Evolutionary conservation across 2,888 invertebrate genomes (phyloP).

Genomic region (Hypercompe scribonia): DNA sequence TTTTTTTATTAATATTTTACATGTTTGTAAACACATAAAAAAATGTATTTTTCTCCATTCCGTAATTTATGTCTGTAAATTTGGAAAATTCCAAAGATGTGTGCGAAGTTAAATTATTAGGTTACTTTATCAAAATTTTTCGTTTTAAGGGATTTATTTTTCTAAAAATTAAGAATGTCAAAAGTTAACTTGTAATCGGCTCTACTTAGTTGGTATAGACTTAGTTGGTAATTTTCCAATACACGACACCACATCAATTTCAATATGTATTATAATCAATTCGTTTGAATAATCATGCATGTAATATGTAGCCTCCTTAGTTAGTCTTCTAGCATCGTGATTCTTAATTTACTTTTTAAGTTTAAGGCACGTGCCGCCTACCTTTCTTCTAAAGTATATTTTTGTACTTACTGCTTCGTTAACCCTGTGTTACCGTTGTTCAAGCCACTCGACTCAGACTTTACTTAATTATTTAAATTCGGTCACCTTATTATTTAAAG

Average conservation of each 20-base stretch:
- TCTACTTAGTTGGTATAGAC: background rate
- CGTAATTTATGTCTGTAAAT: background rate
- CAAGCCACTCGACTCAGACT: slow-evolving; percentile 1
- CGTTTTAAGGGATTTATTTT: background rate
- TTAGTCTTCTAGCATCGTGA: background rate
- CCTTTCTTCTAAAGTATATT: background rate
- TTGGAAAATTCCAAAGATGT: background rate
- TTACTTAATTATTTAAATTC: slow-evolving; percentile 8
- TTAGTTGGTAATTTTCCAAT: background rate
- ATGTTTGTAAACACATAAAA: background rate
- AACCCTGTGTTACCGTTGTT: slow-evolving; percentile 5
- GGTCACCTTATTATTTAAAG: slow-evolving; percentile 11
- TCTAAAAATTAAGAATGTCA: background rate
- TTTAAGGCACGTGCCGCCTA: background rate
- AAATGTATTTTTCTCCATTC: background rate
- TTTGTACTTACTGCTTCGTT: slow-evolving; percentile 7
- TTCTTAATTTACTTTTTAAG: slow-evolving; percentile 1
- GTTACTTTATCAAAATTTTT: background rate
- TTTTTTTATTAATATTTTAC: background rate
- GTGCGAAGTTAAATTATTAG: background rate
- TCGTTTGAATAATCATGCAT: background rate
- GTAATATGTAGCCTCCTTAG: background rate
- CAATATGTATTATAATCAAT: background rate
- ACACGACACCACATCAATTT: background rate
- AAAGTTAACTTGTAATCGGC: background rate